Percentiles rank a stretch among this genome's conserved stretches.
Evolutionary conservation across 2,797 vertebrate genomes (phyloP).

Genomic region (Philypnodon macrostomus): DNA sequence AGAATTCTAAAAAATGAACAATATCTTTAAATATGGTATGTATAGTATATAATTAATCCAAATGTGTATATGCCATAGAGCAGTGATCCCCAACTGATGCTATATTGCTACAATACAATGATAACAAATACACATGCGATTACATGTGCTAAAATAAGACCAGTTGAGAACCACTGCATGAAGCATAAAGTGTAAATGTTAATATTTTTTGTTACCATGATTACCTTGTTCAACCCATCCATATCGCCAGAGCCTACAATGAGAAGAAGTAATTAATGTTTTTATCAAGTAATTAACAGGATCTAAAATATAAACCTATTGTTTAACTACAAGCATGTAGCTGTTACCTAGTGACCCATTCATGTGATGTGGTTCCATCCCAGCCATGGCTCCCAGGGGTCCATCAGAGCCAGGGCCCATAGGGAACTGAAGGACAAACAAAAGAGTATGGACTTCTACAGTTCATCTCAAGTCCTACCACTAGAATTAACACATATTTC

Average conservation of each 20-base stretch:
- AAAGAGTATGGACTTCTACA: slow-evolving; percentile 11
- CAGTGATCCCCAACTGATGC: too few relatives aligned
- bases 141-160: too few relatives aligned
- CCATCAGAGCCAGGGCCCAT: slow-evolving; percentile 97
- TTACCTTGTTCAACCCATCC: slow-evolving; percentile 99
- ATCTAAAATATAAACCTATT: too few relatives aligned
- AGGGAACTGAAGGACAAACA: slow-evolving; percentile 81
- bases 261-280: slow-evolving; percentile 10
- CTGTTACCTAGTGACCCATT: slow-evolving; percentile 96
- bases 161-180: too few relatives aligned
- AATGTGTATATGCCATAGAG: not conserved
- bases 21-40: not conserved
- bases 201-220: slow-evolving; percentile 24
- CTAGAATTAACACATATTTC: not conserved
- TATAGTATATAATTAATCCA: not conserved
- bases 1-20: slow-evolving; percentile 84
- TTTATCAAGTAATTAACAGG: too few relatives aligned
- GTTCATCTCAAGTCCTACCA: not conserved
- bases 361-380: slow-evolving; percentile 99
- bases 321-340: too few relatives aligned
- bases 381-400: slow-evolving; percentile 96
- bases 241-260: slow-evolving; percentile 92
- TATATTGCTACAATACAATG: too few relatives aligned
- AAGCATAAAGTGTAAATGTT: not conserved
- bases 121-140: too few relatives aligned